Conservation (phyloP, 53 echinoderm and acorn worm genomes). For the Antedon mediterranea region DNA sequence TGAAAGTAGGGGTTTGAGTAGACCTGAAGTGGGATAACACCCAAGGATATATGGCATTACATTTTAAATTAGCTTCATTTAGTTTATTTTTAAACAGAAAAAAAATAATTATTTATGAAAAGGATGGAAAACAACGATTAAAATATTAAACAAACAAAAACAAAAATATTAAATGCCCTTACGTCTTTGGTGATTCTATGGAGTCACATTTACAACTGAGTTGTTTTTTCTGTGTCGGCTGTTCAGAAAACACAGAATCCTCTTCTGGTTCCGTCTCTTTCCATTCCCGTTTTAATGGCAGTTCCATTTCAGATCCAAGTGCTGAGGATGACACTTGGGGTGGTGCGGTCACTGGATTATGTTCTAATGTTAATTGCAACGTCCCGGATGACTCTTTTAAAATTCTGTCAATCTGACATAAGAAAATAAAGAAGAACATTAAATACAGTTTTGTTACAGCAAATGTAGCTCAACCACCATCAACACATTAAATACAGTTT, state of each 20-base stretch:
- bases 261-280: not conserved
- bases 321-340: not conserved
- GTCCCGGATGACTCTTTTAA: constrained; percentile 49
- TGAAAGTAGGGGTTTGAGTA: no score
- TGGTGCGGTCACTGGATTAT: constrained; percentile 32
- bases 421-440: not conserved
- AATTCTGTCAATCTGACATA: constrained; percentile 48
- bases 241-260: not conserved
- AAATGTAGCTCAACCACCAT: no score
- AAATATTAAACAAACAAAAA: no score
- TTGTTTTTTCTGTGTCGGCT: not conserved
- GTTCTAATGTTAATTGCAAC: constrained; percentile 70
- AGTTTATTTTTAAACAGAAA: no score
- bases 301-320: not conserved
- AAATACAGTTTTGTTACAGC: no score
- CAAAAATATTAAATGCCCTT: not conserved
- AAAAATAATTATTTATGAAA: no score
- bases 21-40: no score
- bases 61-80: no score
- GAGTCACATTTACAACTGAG: not conserved
- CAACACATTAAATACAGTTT: no score
- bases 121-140: no score
- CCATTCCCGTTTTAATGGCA: not conserved
- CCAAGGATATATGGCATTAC: no score
- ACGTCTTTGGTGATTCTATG: not conserved